A percentile compares a stretch with the other conserved stretches of the same genome.
Evolutionary conservation across 2,888 invertebrate species (phyloP).

Genomic region (Odontocolon sp.): DNA sequence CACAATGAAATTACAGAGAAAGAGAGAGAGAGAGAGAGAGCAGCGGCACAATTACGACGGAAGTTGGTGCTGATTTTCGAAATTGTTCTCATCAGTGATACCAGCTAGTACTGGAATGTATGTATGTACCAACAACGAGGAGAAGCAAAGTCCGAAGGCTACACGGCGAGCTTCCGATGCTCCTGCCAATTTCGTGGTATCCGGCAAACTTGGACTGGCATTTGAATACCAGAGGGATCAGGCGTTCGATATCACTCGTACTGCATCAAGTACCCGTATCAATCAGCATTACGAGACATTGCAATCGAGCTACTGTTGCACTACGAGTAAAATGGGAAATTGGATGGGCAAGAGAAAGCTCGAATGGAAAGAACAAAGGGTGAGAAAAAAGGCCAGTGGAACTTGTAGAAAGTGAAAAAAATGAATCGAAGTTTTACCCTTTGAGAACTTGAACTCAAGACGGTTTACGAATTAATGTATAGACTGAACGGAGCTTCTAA

Average conservation of each 20-base stretch:
- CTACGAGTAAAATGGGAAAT: not conserved
- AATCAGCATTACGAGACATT: not conserved
- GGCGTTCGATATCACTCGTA: not conserved
- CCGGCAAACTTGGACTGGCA: not conserved
- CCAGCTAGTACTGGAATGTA: too few species aligned
- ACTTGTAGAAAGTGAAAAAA: not conserved
- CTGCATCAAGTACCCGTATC: not conserved
- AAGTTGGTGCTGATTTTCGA: too few species aligned
- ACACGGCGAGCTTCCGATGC: not conserved
- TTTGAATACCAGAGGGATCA: not conserved
- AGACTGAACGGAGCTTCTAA: too few species aligned
- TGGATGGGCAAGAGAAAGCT: not conserved
- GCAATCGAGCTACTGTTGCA: not conserved
- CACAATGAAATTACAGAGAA: too few species aligned
- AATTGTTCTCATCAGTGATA: too few species aligned
- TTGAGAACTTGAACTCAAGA: too few species aligned
- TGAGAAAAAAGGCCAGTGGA: not conserved
- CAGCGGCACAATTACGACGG: too few species aligned
- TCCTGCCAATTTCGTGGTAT: constrained; percentile 8
- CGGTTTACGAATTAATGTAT: too few species aligned
- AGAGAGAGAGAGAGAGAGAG: too few species aligned
- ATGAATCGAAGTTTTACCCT: not conserved
- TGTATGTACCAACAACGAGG: too few species aligned
- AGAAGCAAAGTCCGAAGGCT: not conserved
- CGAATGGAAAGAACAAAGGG: too few species aligned